Base-by-base conservation (phyloP, 2,888 invertebrate species). In the Acanthococcus lagerstroemiae region DNA sequence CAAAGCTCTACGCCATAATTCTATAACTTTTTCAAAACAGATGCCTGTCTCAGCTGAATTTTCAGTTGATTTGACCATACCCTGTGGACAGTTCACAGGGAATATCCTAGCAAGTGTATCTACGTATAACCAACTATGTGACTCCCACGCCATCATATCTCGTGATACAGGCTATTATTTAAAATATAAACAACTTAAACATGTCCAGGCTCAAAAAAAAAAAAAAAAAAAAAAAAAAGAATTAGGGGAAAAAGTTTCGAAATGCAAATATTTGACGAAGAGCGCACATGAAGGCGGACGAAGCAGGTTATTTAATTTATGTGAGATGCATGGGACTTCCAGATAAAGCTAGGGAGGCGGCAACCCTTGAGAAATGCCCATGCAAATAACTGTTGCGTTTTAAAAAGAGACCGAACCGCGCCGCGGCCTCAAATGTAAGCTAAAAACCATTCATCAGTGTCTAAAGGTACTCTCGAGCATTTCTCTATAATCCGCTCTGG, bases 341-440 rank as follows among this genome's bases (percentile, higher is more conserved):
- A 58, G 58, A 58, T 58, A 58, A 58, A 58, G 45, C 45, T 58
- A 44, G 58, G 46, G 46, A 58, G 58, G 58, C 58, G 44, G 46
- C 58, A 46, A 58, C 46, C 58, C 44, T 58, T 58, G 46, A 44
- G 58, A 58, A 58, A 46, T 58, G 58, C 46, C 58, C 58, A 58
- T 58, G 58, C 58, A 58, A 58, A 58, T 58, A 58, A 58, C 58
- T 58, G 58, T 58, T 58, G 58, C 58, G 58, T 58, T 58, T 58
- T 45, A 45, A 58, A 3, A 58, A 45, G 58, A 46, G 46, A 58
- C 45, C 12, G 12, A n/a, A 15, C 2, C 37, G 37, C 25, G 44
- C 44, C 17, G 45, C 17, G 58, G 45, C 46, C 45, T 58, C 45
- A 58, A 58, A 58, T 58, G 45, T 58, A 58, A n/a, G 7, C 37